phyloP scores from a whole-genome alignment of 2,797 vertebrate genomes.

The Capromys pilorides region DNA sequence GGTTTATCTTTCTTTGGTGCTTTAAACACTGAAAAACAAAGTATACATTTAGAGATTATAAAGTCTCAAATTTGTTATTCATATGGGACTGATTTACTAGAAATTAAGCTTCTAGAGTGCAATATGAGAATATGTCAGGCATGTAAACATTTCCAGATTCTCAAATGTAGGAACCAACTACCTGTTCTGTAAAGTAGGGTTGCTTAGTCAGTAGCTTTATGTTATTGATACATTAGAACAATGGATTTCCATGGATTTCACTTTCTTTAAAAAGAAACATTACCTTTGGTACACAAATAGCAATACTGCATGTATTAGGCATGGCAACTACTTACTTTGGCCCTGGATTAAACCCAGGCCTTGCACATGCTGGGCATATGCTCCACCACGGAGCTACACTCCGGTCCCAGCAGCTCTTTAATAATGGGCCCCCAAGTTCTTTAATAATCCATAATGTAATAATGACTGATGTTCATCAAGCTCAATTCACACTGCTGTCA shows the following conservation, averaged over 20 bases:
- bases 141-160: slow-evolving; percentile 10
- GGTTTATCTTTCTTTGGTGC: slow-evolving; percentile 64
- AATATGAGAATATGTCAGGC: slow-evolving; percentile 10
- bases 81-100: slow-evolving; percentile 19
- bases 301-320: neutral
- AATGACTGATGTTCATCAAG: neutral
- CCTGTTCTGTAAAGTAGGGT: slow-evolving; percentile 44
- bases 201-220: slow-evolving; percentile 49
- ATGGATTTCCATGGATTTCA: neutral
- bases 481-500: neutral
- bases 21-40: slow-evolving; percentile 65
- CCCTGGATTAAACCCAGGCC: neutral
- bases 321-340: neutral
- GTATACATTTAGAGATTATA: slow-evolving; percentile 57
- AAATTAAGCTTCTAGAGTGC: slow-evolving; percentile 56
- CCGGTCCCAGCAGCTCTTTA: neutral
- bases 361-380: neutral
- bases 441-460: neutral
- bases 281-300: slow-evolving; percentile 44
- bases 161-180: slow-evolving; percentile 42
- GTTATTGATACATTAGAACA: slow-evolving; percentile 28
- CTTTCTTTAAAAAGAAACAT: slow-evolving; percentile 32
- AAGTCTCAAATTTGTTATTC: slow-evolving; percentile 53
- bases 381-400: neutral
- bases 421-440: slow-evolving; percentile 23